Evolutionary conservation across 2,888 invertebrate genomes (phyloP), one percentile per base, ranked within the genome.

Genomic region (Salticus scenicus): DNA sequence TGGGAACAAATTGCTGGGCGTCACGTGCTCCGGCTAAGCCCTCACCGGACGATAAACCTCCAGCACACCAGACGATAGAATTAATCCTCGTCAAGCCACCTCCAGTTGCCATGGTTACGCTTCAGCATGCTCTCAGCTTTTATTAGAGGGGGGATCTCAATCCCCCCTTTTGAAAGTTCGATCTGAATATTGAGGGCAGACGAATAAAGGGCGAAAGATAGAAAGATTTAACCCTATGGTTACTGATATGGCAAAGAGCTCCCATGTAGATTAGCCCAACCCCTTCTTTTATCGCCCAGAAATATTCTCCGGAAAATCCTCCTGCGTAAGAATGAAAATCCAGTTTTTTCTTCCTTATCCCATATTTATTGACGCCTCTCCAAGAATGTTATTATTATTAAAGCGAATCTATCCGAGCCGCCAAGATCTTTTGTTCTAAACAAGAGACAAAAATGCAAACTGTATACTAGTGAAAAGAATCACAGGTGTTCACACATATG

Each of bases 51-150:
- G 84, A 84, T 84, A 84, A 77, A 72, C 69, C 83, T 81, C 69
- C 63, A 41, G 78, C 30, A 70, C 71, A 42, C 76, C 80, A 72
- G 75, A 74, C 78, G 79, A 79, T 79, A 79, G 85, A 85, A 85
- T 85, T 85, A 85, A 85, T 85, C 80, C 86, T 86, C 80, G 76
- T 86, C 80, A 85, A 75, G 84, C 84, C 79, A 84, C 76, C 82
- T 83, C 73, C 24, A 57, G 86, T 86, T 76, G 37, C 80, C 76
- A 86, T 86, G 80, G 72, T 33, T 31, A 86, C 86, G 51, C 51
- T 37, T 57, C 66, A 78, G 72, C 66, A 57, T 47, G 67, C 73
- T 63, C 63, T 74, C 57, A 37, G 77, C 77, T 77, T 78, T 78
- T 84, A 74, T 84, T 77, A 76, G 83, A 41, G 33, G 51, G 71